Percentiles rank a stretch among this genome's conserved stretches.
Conservation (phyloP, 2,113 vertebrate genomes). For the Chaetodon auriga region DNA sequence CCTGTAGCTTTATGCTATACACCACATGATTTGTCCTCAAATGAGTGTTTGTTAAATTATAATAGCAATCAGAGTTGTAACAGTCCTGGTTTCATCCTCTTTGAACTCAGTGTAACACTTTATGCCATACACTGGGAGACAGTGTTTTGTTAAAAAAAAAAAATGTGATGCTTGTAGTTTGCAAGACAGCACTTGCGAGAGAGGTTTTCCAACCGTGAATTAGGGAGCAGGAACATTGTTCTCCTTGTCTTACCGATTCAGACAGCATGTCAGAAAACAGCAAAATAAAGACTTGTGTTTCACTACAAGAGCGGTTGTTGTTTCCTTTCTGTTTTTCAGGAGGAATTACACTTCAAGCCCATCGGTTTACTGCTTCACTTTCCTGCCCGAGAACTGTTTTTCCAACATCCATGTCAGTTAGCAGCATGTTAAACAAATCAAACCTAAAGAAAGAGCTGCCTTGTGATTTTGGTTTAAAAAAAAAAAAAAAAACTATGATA, state of each 20-base stretch:
- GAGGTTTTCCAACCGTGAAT: constrained; percentile 32
- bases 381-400: constrained; percentile 65
- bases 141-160: constrained; percentile 23
- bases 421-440: constrained; percentile 83
- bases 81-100: not conserved
- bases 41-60: constrained; percentile 30
- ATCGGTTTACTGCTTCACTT: constrained; percentile 65
- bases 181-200: not conserved
- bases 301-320: constrained; percentile 52
- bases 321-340: constrained; percentile 44
- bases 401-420: constrained; percentile 80
- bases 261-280: constrained; percentile 65
- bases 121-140: not conserved
- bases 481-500: constrained; percentile 16
- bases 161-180: constrained; percentile 21
- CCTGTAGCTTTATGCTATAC: constrained; percentile 60
- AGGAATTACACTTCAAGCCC: constrained; percentile 68
- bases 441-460: constrained; percentile 71
- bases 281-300: constrained; percentile 65
- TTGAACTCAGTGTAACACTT: constrained; percentile 9
- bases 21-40: constrained; percentile 53
- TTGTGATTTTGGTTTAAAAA: constrained; percentile 58
- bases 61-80: constrained; percentile 18
- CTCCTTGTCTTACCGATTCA: constrained; percentile 54
- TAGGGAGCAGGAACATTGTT: constrained; percentile 35